A percentile compares a stretch with the other conserved stretches of the same genome.
These are phyloP conservation scores for Cancer borealis DNA, from an alignment of 2,888 invertebrate species.

Conservation along the genomic window DNA sequence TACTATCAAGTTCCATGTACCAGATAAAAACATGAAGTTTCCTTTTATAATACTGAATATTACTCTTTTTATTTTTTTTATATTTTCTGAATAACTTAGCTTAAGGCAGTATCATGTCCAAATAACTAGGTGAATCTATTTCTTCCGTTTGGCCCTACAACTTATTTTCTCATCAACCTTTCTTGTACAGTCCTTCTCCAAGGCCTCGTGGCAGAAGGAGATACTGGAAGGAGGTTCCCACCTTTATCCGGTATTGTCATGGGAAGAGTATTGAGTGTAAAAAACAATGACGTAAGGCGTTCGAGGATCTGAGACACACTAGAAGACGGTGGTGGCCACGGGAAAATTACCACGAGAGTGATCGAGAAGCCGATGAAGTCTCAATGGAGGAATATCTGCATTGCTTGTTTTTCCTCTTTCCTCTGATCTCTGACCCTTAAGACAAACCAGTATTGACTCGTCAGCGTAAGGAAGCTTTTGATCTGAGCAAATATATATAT, in stretches of 20 bases:
- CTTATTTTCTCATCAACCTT: neutral
- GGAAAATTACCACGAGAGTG: neutral
- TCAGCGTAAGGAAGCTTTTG: neutral
- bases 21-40: neutral
- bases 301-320: neutral
- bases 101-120: neutral
- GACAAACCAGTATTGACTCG: neutral
- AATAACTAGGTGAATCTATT: neutral
- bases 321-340: neutral
- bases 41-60: neutral
- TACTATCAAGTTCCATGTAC: neutral
- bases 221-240: neutral
- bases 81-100: neutral
- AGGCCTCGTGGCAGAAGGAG: neutral
- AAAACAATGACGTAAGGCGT: neutral
- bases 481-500: neutral
- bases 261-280: neutral
- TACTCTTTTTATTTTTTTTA: neutral
- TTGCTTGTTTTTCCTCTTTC: neutral
- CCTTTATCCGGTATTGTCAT: constrained; percentile 25
- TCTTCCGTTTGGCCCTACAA: neutral
- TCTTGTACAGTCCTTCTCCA: neutral
- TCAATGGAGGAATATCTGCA: constrained; percentile 5
- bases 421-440: constrained; percentile 32
- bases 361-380: neutral